Evolutionary conservation across 2,113 vertebrate species (phyloP).

Genomic region (Turnix velox): DNA sequence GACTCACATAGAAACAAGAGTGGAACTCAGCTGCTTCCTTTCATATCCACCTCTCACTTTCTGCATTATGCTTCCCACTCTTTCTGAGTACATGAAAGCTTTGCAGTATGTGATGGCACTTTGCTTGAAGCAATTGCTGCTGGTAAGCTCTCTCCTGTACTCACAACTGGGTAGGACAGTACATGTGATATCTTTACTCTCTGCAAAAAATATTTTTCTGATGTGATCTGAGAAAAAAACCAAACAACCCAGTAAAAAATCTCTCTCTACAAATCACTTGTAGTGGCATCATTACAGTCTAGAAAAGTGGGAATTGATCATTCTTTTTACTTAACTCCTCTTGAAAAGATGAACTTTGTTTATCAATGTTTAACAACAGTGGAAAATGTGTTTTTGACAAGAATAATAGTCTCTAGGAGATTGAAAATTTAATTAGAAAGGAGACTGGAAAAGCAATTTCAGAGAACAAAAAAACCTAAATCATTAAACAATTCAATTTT

Average conservation of each 20-base stretch:
- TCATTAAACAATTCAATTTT: neutral
- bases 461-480: neutral
- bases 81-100: conserved; percentile 1
- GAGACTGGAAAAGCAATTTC: neutral
- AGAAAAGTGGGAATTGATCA: neutral
- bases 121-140: neutral
- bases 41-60: neutral
- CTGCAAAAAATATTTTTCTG: neutral
- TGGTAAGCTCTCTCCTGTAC: neutral
- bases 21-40: neutral
- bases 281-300: neutral
- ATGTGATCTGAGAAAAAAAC: neutral
- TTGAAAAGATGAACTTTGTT: neutral
- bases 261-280: neutral
- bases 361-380: neutral
- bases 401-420: neutral
- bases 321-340: neutral
- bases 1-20: neutral
- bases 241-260: neutral
- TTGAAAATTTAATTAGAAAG: neutral
- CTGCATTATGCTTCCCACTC: neutral
- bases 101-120: neutral
- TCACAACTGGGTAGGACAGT: neutral
- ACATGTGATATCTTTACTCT: neutral
- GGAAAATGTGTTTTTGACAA: neutral